Percentiles rank a stretch among this genome's conserved stretches.
Evolutionary conservation across 2,797 vertebrate genomes (phyloP).

Genomic region (Naso thynnoides): DNA sequence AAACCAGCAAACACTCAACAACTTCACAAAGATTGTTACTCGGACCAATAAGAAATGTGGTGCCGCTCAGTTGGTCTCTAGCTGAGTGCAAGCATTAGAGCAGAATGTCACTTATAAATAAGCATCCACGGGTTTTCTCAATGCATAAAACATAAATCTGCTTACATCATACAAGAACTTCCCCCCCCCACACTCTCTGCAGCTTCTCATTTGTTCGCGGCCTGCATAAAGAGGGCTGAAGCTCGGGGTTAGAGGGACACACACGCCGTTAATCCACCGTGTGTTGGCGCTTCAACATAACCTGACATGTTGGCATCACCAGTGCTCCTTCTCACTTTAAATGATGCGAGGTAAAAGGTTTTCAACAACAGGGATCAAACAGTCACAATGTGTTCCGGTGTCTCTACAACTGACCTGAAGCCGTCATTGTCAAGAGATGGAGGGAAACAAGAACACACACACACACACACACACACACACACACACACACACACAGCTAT

Average conservation of each 20-base stretch:
- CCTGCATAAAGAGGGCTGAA: conserved; percentile 18
- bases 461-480: not conserved
- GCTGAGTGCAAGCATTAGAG: conserved; percentile 45
- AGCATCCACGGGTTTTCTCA: conserved; percentile 29
- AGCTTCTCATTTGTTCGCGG: conserved; percentile 47
- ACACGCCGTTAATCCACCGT: not conserved
- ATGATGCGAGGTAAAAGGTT: conserved; percentile 38
- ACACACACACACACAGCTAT: conserved; percentile 16
- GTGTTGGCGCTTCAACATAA: conserved; percentile 30
- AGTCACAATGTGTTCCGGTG: conserved; percentile 25
- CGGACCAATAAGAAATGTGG: conserved; percentile 35
- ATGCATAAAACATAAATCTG: conserved; percentile 44
- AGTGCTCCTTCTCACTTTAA: not conserved
- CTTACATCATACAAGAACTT: conserved; percentile 34
- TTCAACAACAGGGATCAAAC: conserved; percentile 36
- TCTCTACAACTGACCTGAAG: conserved; percentile 38
- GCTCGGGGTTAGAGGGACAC: conserved; percentile 23
- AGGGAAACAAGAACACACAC: conserved; percentile 9
- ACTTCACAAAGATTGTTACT: conserved; percentile 10
- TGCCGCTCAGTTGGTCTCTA: not conserved
- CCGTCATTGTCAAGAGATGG: conserved; percentile 37
- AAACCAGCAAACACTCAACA: not conserved
- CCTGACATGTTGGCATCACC: not conserved
- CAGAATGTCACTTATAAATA: conserved; percentile 42
- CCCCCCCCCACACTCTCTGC: conserved; percentile 41